phyloP scores from a whole-genome alignment of 2,888 invertebrate species.

The Sphaeridia pumilis region DNA sequence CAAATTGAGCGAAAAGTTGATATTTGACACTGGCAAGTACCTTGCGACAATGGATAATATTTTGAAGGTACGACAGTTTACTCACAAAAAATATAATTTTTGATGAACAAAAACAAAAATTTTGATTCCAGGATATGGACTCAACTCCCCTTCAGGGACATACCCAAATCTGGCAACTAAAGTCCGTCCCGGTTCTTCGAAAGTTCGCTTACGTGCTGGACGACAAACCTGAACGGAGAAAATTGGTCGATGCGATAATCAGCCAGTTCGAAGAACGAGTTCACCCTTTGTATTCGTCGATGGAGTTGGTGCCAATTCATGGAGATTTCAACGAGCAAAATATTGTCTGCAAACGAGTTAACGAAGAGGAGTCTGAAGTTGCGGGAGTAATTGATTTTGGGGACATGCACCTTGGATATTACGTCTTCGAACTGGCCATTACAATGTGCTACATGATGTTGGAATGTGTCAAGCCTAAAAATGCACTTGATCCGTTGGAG shows the following conservation, averaged over 20 bases:
- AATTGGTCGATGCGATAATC: constrained; percentile 52
- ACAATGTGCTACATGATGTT: constrained; percentile 69
- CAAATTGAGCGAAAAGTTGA: constrained; percentile 47
- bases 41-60: constrained; percentile 56
- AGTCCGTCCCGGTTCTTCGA: constrained; percentile 53
- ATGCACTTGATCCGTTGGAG: constrained; percentile 45
- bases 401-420: constrained; percentile 59
- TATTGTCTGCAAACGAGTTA: constrained; percentile 46
- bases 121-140: constrained; percentile 49
- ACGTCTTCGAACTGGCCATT: constrained; percentile 70
- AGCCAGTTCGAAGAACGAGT: constrained; percentile 55
- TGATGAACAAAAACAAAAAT: background rate
- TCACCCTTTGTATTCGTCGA: constrained; percentile 45
- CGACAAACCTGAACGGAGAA: constrained; percentile 45
- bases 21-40: constrained; percentile 60
- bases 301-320: constrained; percentile 66
- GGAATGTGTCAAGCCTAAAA: constrained; percentile 37
- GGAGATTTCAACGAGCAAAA: constrained; percentile 89
- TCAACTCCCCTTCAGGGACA: constrained; percentile 57
- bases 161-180: constrained; percentile 64
- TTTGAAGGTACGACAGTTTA: constrained; percentile 47
- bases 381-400: constrained; percentile 75
- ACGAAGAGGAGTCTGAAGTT: constrained; percentile 48
- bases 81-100: background rate
- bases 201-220: constrained; percentile 59